Conservation (phyloP, 2,888 invertebrate species). For the Vesta saturnalis region DNA sequence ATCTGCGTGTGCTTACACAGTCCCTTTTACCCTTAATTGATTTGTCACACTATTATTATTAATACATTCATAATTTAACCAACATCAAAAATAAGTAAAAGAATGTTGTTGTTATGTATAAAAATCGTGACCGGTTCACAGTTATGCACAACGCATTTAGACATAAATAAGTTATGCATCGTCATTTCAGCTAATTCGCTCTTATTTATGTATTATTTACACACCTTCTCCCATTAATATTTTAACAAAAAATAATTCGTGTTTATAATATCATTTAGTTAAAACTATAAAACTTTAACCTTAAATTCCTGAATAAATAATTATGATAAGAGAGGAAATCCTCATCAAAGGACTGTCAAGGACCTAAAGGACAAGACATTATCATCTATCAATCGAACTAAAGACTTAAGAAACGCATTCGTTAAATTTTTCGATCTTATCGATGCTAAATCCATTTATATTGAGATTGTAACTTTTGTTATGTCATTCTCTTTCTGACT, state of each 20-base stretch:
- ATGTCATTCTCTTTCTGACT: constrained; percentile 55
- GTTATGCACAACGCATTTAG: background rate
- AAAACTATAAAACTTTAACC: too few relatives aligned
- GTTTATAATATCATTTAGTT: background rate
- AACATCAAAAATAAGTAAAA: background rate
- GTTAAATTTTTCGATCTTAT: constrained; percentile 57
- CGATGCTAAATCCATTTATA: constrained; percentile 60
- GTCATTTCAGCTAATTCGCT: constrained; percentile 25
- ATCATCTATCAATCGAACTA: constrained; percentile 56
- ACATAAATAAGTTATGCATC: constrained; percentile 22
- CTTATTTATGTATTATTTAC: constrained; percentile 13
- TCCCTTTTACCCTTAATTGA: constrained; percentile 28
- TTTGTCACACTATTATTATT: constrained; percentile 24
- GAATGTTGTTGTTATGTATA: background rate
- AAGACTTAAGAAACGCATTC: constrained; percentile 49
- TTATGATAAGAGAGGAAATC: constrained; percentile 58
- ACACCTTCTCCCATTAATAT: background rate
- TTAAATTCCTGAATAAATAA: constrained; percentile 57
- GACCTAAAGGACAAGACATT: constrained; percentile 54
- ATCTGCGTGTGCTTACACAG: constrained; percentile 23
- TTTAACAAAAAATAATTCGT: constrained; percentile 10
- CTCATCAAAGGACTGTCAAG: constrained; percentile 55
- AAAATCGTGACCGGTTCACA: constrained; percentile 19
- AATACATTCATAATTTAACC: constrained; percentile 3
- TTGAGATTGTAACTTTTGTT: constrained; percentile 60